A percentile compares a stretch with the other conserved stretches of the same genome.
Evolutionary conservation across 2,797 vertebrate species (phyloP).

Genomic region (Otolemur crassicaudatus): DNA sequence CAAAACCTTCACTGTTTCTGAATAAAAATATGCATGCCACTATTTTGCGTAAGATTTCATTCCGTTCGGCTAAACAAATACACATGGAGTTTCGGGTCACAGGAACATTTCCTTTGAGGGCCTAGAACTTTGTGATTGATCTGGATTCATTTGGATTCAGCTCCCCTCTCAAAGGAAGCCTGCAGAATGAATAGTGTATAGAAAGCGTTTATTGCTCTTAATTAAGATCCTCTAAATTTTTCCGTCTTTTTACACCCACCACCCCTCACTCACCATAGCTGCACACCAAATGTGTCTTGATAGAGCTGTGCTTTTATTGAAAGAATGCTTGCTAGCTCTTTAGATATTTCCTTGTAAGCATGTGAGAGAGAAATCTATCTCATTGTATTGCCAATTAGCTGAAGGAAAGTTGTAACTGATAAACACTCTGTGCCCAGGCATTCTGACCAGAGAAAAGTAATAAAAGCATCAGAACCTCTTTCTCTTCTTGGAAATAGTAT

Average conservation of each 20-base stretch:
- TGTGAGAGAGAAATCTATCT: background rate
- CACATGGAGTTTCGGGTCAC: background rate
- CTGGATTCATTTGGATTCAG: background rate
- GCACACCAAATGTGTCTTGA: background rate
- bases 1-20: background rate
- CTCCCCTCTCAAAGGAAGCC: background rate
- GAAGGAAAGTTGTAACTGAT: background rate
- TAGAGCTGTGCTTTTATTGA: background rate
- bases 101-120: conserved; percentile 3
- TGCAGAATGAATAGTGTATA: background rate
- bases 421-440: background rate
- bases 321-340: background rate
- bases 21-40: background rate
- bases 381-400: background rate
- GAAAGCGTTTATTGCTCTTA: background rate
- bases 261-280: background rate
- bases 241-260: background rate
- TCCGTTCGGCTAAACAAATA: background rate
- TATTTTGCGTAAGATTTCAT: background rate
- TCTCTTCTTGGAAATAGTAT: background rate
- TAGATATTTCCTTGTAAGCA: background rate
- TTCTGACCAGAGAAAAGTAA: background rate
- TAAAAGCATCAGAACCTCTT: background rate
- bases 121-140: background rate
- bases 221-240: background rate